These are phyloP conservation scores for Augochlora pura DNA, from an alignment of 1,140 invertebrate genomes.

Conservation along the genomic window DNA sequence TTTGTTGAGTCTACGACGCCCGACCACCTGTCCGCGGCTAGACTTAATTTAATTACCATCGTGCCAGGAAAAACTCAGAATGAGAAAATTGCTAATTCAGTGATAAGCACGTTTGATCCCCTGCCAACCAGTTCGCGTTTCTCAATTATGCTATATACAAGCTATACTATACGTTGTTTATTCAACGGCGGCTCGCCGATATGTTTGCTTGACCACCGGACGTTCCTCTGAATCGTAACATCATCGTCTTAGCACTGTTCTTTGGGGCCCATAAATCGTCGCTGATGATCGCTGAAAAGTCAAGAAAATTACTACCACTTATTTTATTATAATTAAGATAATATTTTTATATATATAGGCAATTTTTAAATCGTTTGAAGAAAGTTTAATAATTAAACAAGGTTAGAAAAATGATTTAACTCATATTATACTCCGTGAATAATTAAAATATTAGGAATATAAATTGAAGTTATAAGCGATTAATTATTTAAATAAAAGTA, in stretches of 20 bases:
- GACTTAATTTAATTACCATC: conserved; percentile 37
- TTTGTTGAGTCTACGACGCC: no score
- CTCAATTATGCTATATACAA: neutral
- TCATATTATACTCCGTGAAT: no score
- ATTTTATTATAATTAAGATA: no score
- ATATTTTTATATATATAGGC: no score
- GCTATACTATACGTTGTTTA: conserved; percentile 41
- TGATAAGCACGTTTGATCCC: conserved; percentile 26
- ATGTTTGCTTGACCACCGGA: conserved; percentile 18
- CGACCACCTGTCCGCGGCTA: conserved; percentile 10
- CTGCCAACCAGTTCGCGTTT: conserved; percentile 33
- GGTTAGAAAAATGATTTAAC: no score
- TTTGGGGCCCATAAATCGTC: neutral
- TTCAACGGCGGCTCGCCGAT: conserved; percentile 5
- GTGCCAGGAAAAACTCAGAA: conserved; percentile 38
- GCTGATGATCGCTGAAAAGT: neutral
- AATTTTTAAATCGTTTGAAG: no score
- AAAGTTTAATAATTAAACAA: no score
- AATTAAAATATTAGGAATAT: no score
- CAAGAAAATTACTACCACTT: neutral
- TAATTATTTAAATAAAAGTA: no score
- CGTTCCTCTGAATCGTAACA: conserved; percentile 3
- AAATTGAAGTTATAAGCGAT: no score
- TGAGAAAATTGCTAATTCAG: conserved; percentile 46
- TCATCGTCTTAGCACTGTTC: neutral